Base-by-base conservation (phyloP, 1,140 invertebrate species). In the Ooceraea biroi region DNA sequence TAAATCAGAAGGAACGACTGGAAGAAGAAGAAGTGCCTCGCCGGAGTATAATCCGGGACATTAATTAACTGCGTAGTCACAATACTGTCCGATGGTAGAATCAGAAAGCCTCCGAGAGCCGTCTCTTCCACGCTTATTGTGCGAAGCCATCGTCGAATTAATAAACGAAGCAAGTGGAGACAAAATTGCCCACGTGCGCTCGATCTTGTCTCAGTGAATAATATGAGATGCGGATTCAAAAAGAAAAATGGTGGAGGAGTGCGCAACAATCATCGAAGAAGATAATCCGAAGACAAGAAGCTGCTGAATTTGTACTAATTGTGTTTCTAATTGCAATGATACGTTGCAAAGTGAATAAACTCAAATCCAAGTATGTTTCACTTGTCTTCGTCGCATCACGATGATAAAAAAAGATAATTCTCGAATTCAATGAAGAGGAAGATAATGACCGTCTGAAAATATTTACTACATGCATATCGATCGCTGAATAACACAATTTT, bases 41-140 rank as follows among this genome's bases (percentile, higher is more conserved):
- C 50, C 82, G 89, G 68, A 78, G 63, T 77, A 86, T 92, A 93
- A 93, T 93, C 91, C 91, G 61, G 46, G 76, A 84, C 92, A 94
- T 94, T 93, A 92, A 92, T 93, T 93, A 92, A 88, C 78, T 76
- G 71, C 90, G 89, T 93, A 93, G 93, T 93, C 93, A 94, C 93
- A 94, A 93, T 93, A 94, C 83, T 89, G 91, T 92, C 90, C 82
- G 74, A 82, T 82, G 83, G 74, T 66, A 85, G 48, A 80, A 80
- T 27, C 50, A 36, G 36, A 36, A 46, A 63, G 71, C 60, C 48
- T 60, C 14, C 46, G 71, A 48, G 69, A 74, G 27, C 71, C 63
- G 72, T 72, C 82, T 68, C 46, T 46, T 52, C n/a, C 27, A 48
- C 25, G 60, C n/a, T 46, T 22, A 80, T 69, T 71, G 65, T 46